These are phyloP conservation scores for Scartelaos histophorus DNA, from an alignment of 2,113 vertebrate genomes.

Conservation along the genomic window DNA sequence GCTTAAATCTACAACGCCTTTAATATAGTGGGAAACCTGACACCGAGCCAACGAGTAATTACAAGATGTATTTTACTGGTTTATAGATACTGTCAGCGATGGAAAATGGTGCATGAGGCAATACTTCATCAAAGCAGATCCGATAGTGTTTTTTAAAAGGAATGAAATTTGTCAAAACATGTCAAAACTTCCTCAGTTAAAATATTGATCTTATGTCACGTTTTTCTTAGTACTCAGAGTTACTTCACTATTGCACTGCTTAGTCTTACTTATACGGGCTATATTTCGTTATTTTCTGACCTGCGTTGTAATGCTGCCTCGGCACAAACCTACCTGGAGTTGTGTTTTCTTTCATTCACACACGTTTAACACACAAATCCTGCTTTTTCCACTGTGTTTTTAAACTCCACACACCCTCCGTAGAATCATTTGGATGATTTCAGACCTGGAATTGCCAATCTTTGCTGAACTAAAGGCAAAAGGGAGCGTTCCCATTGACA, in stretches of 20 bases:
- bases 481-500: no score
- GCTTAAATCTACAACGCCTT: slow-evolving; percentile 28
- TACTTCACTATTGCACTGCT: neutral
- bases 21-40: slow-evolving; percentile 15
- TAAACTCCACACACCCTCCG: no score
- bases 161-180: neutral
- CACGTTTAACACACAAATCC: no score
- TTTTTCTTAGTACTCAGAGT: neutral
- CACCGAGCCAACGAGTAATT: slow-evolving; percentile 32
- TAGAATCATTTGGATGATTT: no score
- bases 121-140: neutral
- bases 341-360: no score
- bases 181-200: neutral
- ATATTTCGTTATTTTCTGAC: no score
- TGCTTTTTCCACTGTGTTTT: no score
- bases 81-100: slow-evolving; percentile 11
- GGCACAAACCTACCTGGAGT: no score
- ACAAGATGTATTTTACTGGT: slow-evolving; percentile 32
- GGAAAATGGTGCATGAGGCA: neutral
- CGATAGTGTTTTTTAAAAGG: slow-evolving; percentile 7
- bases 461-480: no score
- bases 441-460: no score
- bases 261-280: neutral
- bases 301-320: no score
- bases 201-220: neutral